phyloP scores from a whole-genome alignment of 1,140 invertebrate genomes.

The Zaprionus ghesquierei region DNA sequence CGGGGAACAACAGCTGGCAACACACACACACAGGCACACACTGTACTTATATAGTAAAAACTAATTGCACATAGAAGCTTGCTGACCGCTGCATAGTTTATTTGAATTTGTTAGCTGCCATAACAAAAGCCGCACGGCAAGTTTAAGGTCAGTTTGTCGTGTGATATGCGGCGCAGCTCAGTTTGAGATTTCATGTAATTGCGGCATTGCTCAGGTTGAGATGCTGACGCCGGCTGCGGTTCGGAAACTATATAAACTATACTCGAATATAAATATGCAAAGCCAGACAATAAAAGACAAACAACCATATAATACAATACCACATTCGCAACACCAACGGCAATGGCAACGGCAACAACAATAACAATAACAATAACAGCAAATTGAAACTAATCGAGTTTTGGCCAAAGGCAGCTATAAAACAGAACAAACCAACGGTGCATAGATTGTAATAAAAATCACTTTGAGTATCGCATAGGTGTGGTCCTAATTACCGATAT shows the following conservation, averaged over 20 bases:
- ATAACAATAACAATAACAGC: constrained; percentile 49
- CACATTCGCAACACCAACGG: constrained; percentile 27
- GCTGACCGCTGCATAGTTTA: constrained; percentile 69
- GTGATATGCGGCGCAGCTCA: constrained; percentile 52
- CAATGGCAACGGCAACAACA: constrained; percentile 31
- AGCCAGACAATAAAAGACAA: constrained; percentile 43
- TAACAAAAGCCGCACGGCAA: constrained; percentile 72
- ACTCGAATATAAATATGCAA: constrained; percentile 25
- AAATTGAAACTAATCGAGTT: constrained; percentile 80
- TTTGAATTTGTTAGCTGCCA: constrained; percentile 54
- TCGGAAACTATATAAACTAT: constrained; percentile 29
- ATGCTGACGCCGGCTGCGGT: constrained; percentile 28
- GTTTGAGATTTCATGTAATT: constrained; percentile 49
- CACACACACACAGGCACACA: not conserved
- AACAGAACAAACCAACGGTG: constrained; percentile 50
- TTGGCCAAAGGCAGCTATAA: constrained; percentile 73
- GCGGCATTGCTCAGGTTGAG: constrained; percentile 36
- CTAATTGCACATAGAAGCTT: constrained; percentile 73
- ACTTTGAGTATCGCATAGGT: constrained; percentile 80
- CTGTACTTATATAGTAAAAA: constrained; percentile 55
- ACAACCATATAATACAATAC: constrained; percentile 23
- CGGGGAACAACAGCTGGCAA: constrained; percentile 6
- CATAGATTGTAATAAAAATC: constrained; percentile 73
- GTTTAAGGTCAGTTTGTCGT: constrained; percentile 74
- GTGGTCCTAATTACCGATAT: constrained; percentile 81